These are phyloP conservation scores for Chymomyza caudatula DNA, from an alignment of 2,888 invertebrate species.

Conservation along the genomic window DNA sequence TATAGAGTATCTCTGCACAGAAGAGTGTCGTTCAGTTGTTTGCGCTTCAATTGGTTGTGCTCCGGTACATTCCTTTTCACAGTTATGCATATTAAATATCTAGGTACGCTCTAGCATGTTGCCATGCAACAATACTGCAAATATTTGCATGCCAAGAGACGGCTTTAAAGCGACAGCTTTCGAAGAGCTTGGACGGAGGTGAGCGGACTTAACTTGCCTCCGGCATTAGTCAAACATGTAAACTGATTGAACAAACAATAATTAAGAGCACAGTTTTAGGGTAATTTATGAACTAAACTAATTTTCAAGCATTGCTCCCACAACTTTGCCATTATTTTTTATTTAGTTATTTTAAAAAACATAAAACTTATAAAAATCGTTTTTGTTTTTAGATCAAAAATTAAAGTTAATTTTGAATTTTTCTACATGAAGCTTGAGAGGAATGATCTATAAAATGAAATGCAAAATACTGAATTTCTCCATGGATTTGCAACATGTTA, in stretches of 20 bases:
- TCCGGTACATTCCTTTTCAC: constrained; percentile 36
- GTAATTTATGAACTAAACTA: neutral
- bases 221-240: neutral
- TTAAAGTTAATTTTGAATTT: too few relatives aligned
- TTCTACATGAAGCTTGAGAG: too few relatives aligned
- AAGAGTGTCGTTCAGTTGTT: neutral
- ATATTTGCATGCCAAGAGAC: neutral
- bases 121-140: neutral
- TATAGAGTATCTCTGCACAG: neutral
- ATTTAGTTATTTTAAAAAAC: too few relatives aligned
- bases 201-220: neutral
- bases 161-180: neutral
- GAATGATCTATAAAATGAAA: too few relatives aligned
- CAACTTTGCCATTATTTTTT: too few relatives aligned
- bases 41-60: constrained; percentile 39
- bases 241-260: neutral
- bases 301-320: too few relatives aligned
- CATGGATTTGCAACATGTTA: too few relatives aligned
- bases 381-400: too few relatives aligned
- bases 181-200: neutral
- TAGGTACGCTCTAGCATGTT: constrained; percentile 5
- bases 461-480: too few relatives aligned
- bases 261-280: neutral
- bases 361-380: too few relatives aligned
- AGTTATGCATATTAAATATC: constrained; percentile 62